Base-by-base conservation (phyloP, 2,888 invertebrate species). In the Coleophora flavipennella region DNA sequence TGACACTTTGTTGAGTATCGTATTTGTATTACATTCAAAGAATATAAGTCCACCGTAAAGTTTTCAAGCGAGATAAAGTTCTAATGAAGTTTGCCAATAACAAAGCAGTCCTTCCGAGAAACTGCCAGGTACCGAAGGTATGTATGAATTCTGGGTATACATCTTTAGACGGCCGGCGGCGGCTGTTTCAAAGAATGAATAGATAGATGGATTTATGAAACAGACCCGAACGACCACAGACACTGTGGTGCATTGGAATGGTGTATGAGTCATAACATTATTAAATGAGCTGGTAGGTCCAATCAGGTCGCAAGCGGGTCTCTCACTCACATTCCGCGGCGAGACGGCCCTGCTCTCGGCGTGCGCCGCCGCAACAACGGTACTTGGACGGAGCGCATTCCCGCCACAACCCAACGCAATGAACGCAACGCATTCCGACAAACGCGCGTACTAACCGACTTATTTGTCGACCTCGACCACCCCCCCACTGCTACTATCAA, bases 261-360 rank as follows among this genome's bases (percentile, higher is more conserved):
- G 59, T 51, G 67, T 65, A 68, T 78, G 79, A 77, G 71, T 80
- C 75, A 76, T 63, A 56, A 64, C 65, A 64, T 62, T 65, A 62
- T 65, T 20, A 20, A 20, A 56, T 55, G 59, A 57, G 58, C 57
- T 59, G 59, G 65, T 64, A 9, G 27, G n/a, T 10, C 57, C 57
- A 55, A 57, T 59, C 63, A 62, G 57, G 61, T 65, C 68, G 64
- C 74, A 80, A 81, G 75, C 80, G 71, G 77, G 81, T 65, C 78
- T 77, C 72, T 73, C 81, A 83, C 78, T 77, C 72, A 73, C 81
- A 83, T 81, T 80, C 84, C 81, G 59, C 57, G 55, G 66, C 62
- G 58, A 49, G 59, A 53, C 53, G 51, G 57, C 50, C 56, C 3
- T 20, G 20, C 20, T 3, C 3, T 20, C 56, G 59, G 55, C 51